Base-by-base conservation (phyloP, 2,888 invertebrate genomes). In the Cheilosia vernalis region DNA sequence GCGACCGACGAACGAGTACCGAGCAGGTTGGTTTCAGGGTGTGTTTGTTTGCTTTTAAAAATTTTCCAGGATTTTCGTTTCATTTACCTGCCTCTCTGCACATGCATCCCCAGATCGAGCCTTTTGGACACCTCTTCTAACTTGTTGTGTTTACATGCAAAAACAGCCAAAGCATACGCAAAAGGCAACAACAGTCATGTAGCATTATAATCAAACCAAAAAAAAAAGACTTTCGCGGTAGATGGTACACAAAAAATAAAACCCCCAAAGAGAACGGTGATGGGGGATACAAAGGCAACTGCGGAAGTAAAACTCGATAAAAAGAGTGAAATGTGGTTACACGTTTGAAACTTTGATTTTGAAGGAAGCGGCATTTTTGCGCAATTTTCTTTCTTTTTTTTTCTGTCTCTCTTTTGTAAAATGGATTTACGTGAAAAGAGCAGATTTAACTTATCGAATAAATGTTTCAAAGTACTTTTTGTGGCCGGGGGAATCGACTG, bases 341-440 rank as follows among this genome's bases (percentile, higher is more conserved):
- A 74, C 80, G 69, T 84, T 84, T 84, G 80, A 80, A 80, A 80
- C 84, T 80, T 84, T 84, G 84, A 84, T 84, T 84, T 80, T 58
- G 49, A 83, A 79, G 49, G 79, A 83, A 63, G 27, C 27, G 37
- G 19, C 30, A 30, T 37, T 30, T 37, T 33, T 69, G 30, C 30
- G 30, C 2, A 9, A 0, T 63, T 24, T 33, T 49, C 9, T 49
- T n/a, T n/a, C 17, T 53, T n/a, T 51, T 44, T 7, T 44, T 58
- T 44, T 42, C n/a, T 37, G 13, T 56, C 56, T 33, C 21, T 24
- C 67, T 73, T 72, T 70, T 44, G 40, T 21, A 69, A 84, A 77
- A 69, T 74, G 74, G 80, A 84, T 84, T 74, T 73, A 74, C 53
- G 73, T 69, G 58, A 49, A 79, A 58, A 73, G 74, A 77, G 53